Evolutionary conservation across 2,113 vertebrate genomes (phyloP), one percentile per base, ranked within the genome.

Genomic region (Platanista minor): DNA sequence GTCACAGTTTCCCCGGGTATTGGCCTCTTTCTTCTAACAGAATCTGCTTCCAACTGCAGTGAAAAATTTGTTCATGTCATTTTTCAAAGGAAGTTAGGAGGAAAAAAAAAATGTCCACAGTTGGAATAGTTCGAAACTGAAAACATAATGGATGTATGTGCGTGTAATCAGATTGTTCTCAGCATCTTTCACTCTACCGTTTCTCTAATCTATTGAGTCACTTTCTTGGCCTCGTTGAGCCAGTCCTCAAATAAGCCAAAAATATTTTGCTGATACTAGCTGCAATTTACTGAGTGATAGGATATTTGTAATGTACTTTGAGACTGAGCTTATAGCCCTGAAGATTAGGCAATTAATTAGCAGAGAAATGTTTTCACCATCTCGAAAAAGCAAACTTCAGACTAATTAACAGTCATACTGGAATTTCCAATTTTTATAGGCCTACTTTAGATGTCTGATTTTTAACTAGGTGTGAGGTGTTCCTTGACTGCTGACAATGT

Each of bases 201-300:
- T 92, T 75, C 75, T 91, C 80, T 96, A 95, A 97, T 98, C 94
- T 97, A 90, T 46, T 95, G 92, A 97, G 98, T 96, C 94, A 97
- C 71, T 96, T 97, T 98, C 91, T 97, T 98, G 96, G 97, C 95
- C 91, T 95, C 11, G 0, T 43, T 66, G 39, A 62, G 7, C 72
- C 57, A 41, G 17, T 78, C 86, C 78, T 95, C 67, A 86, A 95
- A 90, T 81, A 92, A 93, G 89, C 95, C 96, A 97, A 94, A 97
- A 96, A 94, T 96, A 86, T 87, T 95, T 96, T 89, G 86, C 96
- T 97, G 97, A 97, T 96, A 96, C 93, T 77, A 91, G 72, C 96
- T n/a, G 25, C 86, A 97, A 97, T 97, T 97, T 97, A 97, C 97
- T 95, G 96, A 97, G 97, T 97, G 97, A 95, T 85, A 77, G 87